Evolutionary conservation across 2,888 invertebrate genomes (phyloP).

Genomic region (Scelioninae gen. 2): DNA sequence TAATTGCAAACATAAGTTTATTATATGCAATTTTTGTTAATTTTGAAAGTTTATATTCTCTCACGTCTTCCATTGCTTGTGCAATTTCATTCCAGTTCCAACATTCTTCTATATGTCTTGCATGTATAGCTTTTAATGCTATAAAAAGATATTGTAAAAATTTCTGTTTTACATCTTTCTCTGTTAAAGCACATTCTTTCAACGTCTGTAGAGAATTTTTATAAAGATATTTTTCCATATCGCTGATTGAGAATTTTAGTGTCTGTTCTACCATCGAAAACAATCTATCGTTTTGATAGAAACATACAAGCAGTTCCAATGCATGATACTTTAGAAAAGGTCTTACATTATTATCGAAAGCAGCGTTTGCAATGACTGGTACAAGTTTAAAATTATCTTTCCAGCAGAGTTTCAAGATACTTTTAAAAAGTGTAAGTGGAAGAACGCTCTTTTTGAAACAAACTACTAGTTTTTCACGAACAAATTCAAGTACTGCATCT

Average conservation of each 20-base stretch:
- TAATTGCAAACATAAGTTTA: constrained; percentile 74
- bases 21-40: constrained; percentile 76
- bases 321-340: constrained; percentile 83
- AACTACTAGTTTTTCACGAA: constrained; percentile 77
- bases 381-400: constrained; percentile 79
- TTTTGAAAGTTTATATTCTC: constrained; percentile 72
- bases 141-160: constrained; percentile 78
- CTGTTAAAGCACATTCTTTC: constrained; percentile 19
- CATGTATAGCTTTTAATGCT: constrained; percentile 75
- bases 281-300: constrained; percentile 80
- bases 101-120: constrained; percentile 67
- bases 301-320: constrained; percentile 80
- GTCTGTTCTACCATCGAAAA: constrained; percentile 74
- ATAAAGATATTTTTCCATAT: constrained; percentile 73
- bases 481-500: constrained; percentile 76
- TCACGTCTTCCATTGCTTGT: constrained; percentile 71
- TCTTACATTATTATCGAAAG: constrained; percentile 79
- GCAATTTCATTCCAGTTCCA: constrained; percentile 75
- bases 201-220: constrained; percentile 15
- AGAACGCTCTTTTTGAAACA: constrained; percentile 81
- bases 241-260: constrained; percentile 71
- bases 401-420: constrained; percentile 81
- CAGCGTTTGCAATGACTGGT: constrained; percentile 77
- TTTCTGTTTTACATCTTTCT: constrained; percentile 77
- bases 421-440: constrained; percentile 82